Base-by-base conservation (phyloP, 23 tunicate species). In the Trididemnum nubilum region DNA sequence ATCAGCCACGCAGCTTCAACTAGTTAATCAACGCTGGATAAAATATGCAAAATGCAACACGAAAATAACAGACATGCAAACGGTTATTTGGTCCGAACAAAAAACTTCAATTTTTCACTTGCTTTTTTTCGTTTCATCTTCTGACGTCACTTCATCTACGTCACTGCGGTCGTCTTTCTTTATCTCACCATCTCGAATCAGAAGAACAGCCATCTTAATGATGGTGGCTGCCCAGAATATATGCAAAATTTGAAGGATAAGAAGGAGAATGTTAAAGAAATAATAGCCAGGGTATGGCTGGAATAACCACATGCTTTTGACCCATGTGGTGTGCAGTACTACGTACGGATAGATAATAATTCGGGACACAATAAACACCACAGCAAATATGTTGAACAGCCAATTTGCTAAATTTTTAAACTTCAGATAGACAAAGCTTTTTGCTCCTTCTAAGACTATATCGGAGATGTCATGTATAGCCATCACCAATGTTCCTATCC, bases 391-490 rank as follows among this genome's bases (percentile, higher is more conserved):
- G 36, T 70, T 64, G 49, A 96, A 96, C 0, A 87, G 25, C 1
- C 2, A 24, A 70, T 96, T 96, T 0, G 97, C 99, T 30, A 81
- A 21, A 0, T 67, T 66, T 33, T 79, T 32, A 21, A 24, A 15
- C 71, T 80, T 76, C 5, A 83, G 79, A 51, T 96, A 96, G 21
- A 84, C 39, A 35, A 80, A 84, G 52, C 90, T 75, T 66, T 96
- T 96, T 25, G 94, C 97, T 27, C 31, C 44, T 70, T 96, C 99
- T 9, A 96, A 75, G 54, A 96, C 80, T 9, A 96, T 80, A 64
- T 96, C 99, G 1, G 99, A 96, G 27, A 96, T 81, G 65, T 96
- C 99, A 60, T 96, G 99, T 26, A 88, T 73, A 31, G 87, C 96
- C 99, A 96, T 90, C 3, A 96, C 97, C 0, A 96, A 64, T 1